Conservation (phyloP, 1,140 invertebrate species). For the Hycleus phaleratus region DNA sequence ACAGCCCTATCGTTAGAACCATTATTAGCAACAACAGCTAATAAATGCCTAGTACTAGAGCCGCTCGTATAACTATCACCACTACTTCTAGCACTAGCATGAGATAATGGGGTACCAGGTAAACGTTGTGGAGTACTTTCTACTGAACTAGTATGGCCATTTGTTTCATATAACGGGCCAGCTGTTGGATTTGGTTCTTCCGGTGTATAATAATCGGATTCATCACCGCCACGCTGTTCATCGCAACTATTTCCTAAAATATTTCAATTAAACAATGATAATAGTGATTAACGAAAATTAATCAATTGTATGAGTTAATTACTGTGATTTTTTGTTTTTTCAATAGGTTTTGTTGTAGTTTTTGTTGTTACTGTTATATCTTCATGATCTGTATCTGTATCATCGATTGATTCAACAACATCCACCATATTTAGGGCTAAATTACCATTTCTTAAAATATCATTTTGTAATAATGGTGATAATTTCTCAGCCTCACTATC, state of each 20-base stretch:
- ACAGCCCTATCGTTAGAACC: conserved; percentile 25
- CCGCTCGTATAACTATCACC: conserved; percentile 64
- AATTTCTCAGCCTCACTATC: conserved; percentile 75
- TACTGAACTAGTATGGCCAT: conserved; percentile 26
- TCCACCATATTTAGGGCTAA: conserved; percentile 42
- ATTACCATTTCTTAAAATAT: conserved; percentile 19
- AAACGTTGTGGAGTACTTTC: conserved; percentile 38
- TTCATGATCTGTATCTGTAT: conserved; percentile 44
- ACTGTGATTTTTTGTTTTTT: conserved; percentile 21
- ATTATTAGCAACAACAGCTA: conserved; percentile 44
- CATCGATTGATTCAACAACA: conserved; percentile 49
- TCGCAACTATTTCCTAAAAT: conserved; percentile 6
- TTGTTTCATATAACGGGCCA: conserved; percentile 24
- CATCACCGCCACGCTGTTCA: conserved; percentile 43
- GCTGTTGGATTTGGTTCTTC: conserved; percentile 57
- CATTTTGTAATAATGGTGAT: conserved; percentile 56
- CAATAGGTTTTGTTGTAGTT: conserved; percentile 12
- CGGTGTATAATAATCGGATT: conserved; percentile 65
- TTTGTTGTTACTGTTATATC: background rate
- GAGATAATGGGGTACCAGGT: conserved; percentile 55
- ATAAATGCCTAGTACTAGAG: conserved; percentile 59
- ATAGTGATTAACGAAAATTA: no score
- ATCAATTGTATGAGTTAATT: background rate
- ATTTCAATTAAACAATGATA: no score
- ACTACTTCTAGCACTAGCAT: conserved; percentile 59